Evolutionary conservation across 2,113 vertebrate genomes (phyloP).

Genomic region (Chroicocephalus ridibundus): DNA sequence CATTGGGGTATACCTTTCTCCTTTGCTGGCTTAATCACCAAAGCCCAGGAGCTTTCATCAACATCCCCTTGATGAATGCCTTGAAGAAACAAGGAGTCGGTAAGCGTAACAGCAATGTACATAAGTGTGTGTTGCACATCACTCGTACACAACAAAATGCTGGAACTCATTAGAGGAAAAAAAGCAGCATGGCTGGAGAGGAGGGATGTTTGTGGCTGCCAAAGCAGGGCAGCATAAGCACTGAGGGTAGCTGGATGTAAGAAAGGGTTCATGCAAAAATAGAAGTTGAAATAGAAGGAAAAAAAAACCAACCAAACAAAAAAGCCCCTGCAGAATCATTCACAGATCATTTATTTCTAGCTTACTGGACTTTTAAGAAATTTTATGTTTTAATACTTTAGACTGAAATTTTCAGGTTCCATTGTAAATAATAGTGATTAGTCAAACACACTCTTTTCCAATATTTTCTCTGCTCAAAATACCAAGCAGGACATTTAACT

Average conservation of each 20-base stretch:
- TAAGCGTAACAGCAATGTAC: background rate
- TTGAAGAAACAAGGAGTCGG: background rate
- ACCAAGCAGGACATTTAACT: background rate
- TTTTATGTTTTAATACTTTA: background rate
- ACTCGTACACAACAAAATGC: background rate
- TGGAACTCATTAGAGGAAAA: background rate
- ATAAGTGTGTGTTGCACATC: background rate
- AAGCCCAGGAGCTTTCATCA: background rate
- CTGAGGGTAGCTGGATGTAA: background rate
- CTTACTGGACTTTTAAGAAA: background rate
- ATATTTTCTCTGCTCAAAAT: background rate
- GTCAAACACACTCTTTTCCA: background rate
- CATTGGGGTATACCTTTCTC: background rate
- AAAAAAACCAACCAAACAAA: background rate
- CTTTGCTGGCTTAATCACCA: background rate
- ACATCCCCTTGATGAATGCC: background rate
- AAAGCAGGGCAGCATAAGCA: background rate
- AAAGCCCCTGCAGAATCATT: background rate
- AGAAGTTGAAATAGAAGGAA: background rate
- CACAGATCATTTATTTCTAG: background rate
- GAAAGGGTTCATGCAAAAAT: background rate
- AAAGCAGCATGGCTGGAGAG: background rate
- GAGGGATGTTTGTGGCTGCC: background rate
- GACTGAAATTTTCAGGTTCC: background rate
- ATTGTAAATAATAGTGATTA: background rate